Conservation (phyloP, 2,888 invertebrate genomes). For the Lithophane leautieri region DNA sequence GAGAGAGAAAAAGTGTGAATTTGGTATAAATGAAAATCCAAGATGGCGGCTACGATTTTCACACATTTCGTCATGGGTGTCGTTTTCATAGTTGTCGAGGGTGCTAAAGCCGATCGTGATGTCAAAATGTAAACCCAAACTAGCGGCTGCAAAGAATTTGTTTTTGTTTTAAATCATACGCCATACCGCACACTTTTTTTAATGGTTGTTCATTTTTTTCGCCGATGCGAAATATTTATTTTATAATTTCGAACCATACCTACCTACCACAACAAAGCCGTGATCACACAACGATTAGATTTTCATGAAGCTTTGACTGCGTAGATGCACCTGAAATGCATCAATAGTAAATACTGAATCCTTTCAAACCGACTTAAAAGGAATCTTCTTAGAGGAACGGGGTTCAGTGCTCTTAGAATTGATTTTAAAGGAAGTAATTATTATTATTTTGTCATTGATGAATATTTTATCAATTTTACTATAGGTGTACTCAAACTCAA, state of each 20-base stretch:
- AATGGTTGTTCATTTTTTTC: neutral
- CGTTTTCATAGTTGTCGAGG: too few species aligned
- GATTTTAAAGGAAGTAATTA: constrained; percentile 33
- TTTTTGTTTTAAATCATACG: too few species aligned
- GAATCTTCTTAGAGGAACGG: constrained; percentile 34
- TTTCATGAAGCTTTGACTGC: constrained; percentile 84
- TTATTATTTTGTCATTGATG: constrained; percentile 29
- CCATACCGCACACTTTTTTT: too few species aligned
- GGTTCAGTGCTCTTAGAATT: constrained; percentile 16
- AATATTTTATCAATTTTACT: neutral
- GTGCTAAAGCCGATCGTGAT: too few species aligned
- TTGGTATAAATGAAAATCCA: too few species aligned
- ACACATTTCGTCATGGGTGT: too few species aligned
- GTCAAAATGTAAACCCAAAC: too few species aligned
- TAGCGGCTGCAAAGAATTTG: too few species aligned
- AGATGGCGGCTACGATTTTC: too few species aligned
- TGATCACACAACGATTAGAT: constrained; percentile 87
- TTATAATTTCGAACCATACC: constrained; percentile 64
- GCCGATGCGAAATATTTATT: neutral
- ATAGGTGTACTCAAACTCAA: too few species aligned
- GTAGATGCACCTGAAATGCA: constrained; percentile 72
- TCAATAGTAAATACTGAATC: constrained; percentile 70
- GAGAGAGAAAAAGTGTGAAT: too few species aligned
- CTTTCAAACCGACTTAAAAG: constrained; percentile 38
- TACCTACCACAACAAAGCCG: constrained; percentile 73